Evolutionary conservation across 2,888 invertebrate genomes (phyloP), one percentile per base, ranked within the genome.

Genomic region (Cantharis flavilabris): DNA sequence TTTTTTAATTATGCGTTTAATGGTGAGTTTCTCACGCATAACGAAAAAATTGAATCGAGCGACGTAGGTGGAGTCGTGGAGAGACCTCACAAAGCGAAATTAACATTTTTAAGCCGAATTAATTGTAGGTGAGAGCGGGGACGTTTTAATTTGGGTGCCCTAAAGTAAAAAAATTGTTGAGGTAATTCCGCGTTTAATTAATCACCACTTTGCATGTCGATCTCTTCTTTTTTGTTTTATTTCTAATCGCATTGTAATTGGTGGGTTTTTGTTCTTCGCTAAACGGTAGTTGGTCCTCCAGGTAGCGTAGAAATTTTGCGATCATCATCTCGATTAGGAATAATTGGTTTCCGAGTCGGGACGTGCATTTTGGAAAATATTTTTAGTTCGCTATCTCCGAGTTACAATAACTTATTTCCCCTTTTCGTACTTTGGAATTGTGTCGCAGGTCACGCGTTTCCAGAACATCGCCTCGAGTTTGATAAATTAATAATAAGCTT

Each of bases 401-500:
- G 26, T 26, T 62, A n/a, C 71, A 62, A 49, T 63, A 28, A 28
- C 14, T 23, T 28, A 28, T 11, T 30, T 26, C 26, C 63, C 23
- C 28, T 69, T 28, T 20, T 69, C 64, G 70, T 63, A 67, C 62
- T 63, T 64, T 64, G 23, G 69, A 77, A 75, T 77, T 75, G 75
- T 77, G 77, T 77, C 77, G 72, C 77, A 75, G 73, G 78, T 78
- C 76, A 76, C 78, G 76, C 75, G 75, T 70, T 76, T 78, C 78
- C 76, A 76, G 78, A 73, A 75, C 78, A 78, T 78, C 76, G 78
- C 78, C 73, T 78, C 73, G 73, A 78, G 73, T 78, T 73, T 78
- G 78, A 78, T 78, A 78, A 78, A 78, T 78, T 78, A 78, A 76
- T 78, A 78, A 78, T 78, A 78, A 78, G 78, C 69, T 71, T 69